phyloP scores from a whole-genome alignment of 1,140 invertebrate species.

The Drosophila takahashii region DNA sequence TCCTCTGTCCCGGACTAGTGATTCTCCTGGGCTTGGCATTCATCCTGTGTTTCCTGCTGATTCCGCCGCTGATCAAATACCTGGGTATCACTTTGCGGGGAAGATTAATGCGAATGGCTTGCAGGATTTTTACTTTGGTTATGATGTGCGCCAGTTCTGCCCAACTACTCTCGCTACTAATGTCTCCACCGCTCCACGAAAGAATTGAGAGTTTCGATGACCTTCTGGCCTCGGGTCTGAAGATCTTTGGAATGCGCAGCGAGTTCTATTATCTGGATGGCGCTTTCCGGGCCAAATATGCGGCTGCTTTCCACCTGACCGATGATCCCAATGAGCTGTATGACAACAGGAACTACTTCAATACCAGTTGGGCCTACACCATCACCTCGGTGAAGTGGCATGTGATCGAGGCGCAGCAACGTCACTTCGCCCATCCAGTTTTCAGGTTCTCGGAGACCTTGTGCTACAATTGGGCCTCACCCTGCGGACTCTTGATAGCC shows the following conservation, averaged over 20 bases:
- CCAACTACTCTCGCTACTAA: slow-evolving; percentile 44
- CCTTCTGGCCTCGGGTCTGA: slow-evolving; percentile 41
- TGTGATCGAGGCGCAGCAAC: slow-evolving; percentile 42
- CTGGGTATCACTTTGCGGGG: background rate
- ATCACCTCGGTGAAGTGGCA: slow-evolving; percentile 50
- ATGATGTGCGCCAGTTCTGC: slow-evolving; percentile 32
- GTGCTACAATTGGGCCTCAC: slow-evolving; percentile 10
- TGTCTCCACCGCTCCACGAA: slow-evolving; percentile 2
- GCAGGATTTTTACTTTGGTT: slow-evolving; percentile 11
- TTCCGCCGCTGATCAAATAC: background rate
- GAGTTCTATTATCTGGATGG: slow-evolving; percentile 48
- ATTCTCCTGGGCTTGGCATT: background rate
- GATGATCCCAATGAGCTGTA: slow-evolving; percentile 26
- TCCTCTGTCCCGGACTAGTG: slow-evolving; percentile 15
- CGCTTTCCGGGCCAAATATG: slow-evolving; percentile 57
- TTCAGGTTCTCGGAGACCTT: slow-evolving; percentile 45
- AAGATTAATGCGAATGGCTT: background rate
- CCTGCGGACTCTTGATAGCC: slow-evolving; percentile 27
- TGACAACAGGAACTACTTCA: slow-evolving; percentile 45
- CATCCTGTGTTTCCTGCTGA: background rate
- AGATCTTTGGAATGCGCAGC: slow-evolving; percentile 38
- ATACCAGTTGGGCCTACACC: slow-evolving; percentile 65
- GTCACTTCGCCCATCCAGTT: slow-evolving; percentile 47
- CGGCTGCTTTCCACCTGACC: slow-evolving; percentile 47
- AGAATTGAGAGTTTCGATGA: slow-evolving; percentile 54